Conservation (phyloP, 2,113 vertebrate genomes). For the Macheiramphus alcinus region DNA sequence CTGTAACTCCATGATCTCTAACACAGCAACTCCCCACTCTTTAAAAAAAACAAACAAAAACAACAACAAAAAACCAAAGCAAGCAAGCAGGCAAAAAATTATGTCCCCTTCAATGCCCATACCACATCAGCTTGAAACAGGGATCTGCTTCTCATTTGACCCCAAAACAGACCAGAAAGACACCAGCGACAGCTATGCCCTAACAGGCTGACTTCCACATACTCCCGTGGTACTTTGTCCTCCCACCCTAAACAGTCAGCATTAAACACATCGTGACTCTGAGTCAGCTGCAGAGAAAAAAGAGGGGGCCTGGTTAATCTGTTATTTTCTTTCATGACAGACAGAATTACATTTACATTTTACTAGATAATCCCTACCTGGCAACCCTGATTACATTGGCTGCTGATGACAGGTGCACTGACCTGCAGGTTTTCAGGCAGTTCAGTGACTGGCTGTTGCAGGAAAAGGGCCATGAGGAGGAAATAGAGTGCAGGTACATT, state of each 20-base stretch:
- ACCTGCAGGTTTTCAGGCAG: conserved; percentile 98
- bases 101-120: neutral
- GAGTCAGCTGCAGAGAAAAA: neutral
- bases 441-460: conserved; percentile 95
- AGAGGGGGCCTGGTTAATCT: neutral
- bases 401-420: conserved; percentile 78
- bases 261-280: neutral
- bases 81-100: neutral
- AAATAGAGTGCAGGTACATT: conserved; percentile 97
- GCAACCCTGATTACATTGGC: conserved; percentile 77
- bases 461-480: conserved; percentile 96
- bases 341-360: conserved; percentile 20
- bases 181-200: neutral
- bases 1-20: neutral
- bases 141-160: neutral
- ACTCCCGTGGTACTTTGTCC: neutral
- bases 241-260: neutral
- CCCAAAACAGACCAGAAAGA: neutral
- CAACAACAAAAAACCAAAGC: neutral
- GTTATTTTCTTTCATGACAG: neutral
- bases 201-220: neutral
- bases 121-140: neutral
- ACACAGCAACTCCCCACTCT: neutral
- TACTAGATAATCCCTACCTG: conserved; percentile 76
- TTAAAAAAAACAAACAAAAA: neutral